phyloP scores from a whole-genome alignment of 2,888 invertebrate genomes.

The Hofmannophila pseudospretella region DNA sequence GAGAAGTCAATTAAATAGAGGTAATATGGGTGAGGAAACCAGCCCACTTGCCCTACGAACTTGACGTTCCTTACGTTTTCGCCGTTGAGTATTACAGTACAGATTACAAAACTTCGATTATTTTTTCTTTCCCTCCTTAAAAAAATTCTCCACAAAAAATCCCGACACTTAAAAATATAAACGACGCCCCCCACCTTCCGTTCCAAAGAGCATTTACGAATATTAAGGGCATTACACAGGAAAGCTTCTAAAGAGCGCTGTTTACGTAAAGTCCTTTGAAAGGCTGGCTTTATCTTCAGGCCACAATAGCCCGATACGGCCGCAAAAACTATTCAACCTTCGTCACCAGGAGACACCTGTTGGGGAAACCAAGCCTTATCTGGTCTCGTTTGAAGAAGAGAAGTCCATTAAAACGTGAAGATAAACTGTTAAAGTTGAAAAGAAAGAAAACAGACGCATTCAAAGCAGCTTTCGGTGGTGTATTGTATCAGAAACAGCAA shows the following conservation, averaged over 20 bases:
- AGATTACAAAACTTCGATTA: too few relatives aligned
- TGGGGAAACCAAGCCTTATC: conserved; percentile 23
- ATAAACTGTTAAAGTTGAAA: too few relatives aligned
- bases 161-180: conserved; percentile 3
- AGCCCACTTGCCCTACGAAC: too few relatives aligned
- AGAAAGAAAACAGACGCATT: too few relatives aligned
- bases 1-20: too few relatives aligned
- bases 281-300: conserved; percentile 29
- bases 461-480: too few relatives aligned
- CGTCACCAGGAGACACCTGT: conserved; percentile 47
- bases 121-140: too few relatives aligned
- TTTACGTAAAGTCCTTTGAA: conserved; percentile 30
- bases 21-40: too few relatives aligned
- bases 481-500: too few relatives aligned
- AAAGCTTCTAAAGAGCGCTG: conserved; percentile 42
- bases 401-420: conserved; percentile 10
- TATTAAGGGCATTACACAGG: conserved; percentile 49
- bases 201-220: conserved; percentile 39
- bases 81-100: too few relatives aligned
- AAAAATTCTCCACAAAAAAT: neutral
- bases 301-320: conserved; percentile 33
- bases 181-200: conserved; percentile 9
- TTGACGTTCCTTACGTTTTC: too few relatives aligned
- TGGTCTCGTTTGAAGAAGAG: conserved; percentile 5
- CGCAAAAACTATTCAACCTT: conserved; percentile 50